Conservation (phyloP, 2,113 vertebrate genomes). For the Neoarius graeffei region DNA sequence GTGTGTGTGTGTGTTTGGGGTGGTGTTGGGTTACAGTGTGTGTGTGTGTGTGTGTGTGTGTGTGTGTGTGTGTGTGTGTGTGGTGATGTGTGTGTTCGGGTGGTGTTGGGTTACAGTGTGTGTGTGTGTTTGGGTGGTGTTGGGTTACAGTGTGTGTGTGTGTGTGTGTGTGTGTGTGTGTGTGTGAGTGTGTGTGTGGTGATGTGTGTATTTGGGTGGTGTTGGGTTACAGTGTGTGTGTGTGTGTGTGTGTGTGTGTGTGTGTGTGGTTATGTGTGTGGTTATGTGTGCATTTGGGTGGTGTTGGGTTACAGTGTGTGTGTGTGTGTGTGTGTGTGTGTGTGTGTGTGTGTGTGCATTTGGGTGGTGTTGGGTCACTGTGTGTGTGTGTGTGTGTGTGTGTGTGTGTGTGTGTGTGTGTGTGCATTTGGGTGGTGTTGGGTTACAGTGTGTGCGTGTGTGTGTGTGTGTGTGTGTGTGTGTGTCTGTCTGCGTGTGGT, state of each 20-base stretch:
- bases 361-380: too few relatives aligned
- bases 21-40: not conserved
- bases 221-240: conserved; percentile 45
- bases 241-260: too few relatives aligned
- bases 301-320: too few relatives aligned
- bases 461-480: conserved; percentile 50
- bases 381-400: too few relatives aligned
- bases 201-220: not conserved
- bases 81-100: too few relatives aligned
- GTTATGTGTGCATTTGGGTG: too few relatives aligned
- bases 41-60: conserved; percentile 6
- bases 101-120: too few relatives aligned
- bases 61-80: not conserved
- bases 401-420: not conserved
- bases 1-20: conserved; percentile 56
- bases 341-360: too few relatives aligned
- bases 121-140: not conserved
- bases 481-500: conserved; percentile 27
- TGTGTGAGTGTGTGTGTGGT: not conserved
- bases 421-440: conserved; percentile 41
- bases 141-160: not conserved
- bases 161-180: too few relatives aligned
- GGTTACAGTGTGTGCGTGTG: conserved; percentile 27
- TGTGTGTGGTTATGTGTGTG: too few relatives aligned
- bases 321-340: too few relatives aligned